These are phyloP conservation scores for Echeneis naucrates DNA, from an alignment of 2,797 vertebrate genomes.

Conservation along the genomic window DNA sequence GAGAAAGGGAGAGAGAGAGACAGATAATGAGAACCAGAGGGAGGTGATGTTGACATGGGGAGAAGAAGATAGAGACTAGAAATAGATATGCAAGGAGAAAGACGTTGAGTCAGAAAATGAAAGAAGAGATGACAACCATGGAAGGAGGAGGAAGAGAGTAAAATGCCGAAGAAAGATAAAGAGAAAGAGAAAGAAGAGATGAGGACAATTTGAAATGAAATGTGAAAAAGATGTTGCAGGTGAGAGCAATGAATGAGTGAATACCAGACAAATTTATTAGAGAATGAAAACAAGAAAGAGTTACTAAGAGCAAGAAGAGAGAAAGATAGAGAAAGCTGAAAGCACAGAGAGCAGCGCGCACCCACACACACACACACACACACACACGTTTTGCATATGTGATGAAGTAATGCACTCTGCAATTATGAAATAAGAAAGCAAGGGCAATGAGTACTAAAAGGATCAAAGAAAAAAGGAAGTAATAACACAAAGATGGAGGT, in stretches of 20 bases:
- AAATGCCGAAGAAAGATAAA: conserved; percentile 30
- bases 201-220: conserved; percentile 53
- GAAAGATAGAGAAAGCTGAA: conserved; percentile 60
- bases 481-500: conserved; percentile 38
- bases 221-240: conserved; percentile 19
- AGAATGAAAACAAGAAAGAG: conserved; percentile 48
- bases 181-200: conserved; percentile 35
- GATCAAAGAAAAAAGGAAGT: conserved; percentile 37
- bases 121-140: conserved; percentile 68
- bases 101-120: conserved; percentile 86
- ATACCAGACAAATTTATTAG: not conserved
- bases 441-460: conserved; percentile 56
- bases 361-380: not conserved
- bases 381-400: conserved; percentile 44
- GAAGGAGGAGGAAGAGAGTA: conserved; percentile 25
- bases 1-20: conserved; percentile 74
- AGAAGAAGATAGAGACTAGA: conserved; percentile 77
- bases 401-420: conserved; percentile 49
- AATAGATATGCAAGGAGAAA: conserved; percentile 83
- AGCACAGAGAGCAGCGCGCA: conserved; percentile 46
- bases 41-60: conserved; percentile 79
- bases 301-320: conserved; percentile 37
- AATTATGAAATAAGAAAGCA: conserved; percentile 58
- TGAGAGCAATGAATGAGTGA: conserved; percentile 10
- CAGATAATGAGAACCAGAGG: conserved; percentile 85